Evolutionary conservation across 2,113 vertebrate genomes (phyloP), one percentile per base, ranked within the genome.

Genomic region (Raphicerus campestris): DNA sequence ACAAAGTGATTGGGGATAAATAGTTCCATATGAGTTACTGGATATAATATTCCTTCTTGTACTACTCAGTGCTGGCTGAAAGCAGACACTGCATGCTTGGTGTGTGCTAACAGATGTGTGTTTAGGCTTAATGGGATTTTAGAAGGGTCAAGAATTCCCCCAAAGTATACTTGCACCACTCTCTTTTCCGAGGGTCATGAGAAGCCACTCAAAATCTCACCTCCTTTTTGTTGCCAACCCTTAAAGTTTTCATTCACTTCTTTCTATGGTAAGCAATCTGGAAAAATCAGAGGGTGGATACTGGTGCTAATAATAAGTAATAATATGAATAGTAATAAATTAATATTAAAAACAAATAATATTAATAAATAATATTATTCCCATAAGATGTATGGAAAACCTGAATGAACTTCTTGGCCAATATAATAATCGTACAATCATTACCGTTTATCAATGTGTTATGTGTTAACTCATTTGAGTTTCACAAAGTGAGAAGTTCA

Each of bases 1-100:
- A 97, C 96, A 96, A 96, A 98, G 95, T 98, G 97, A 98, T 97
- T 97, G 97, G 93, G 81, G 90, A 96, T 98, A 98, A 98, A 97
- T 96, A 96, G 97, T 98, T 98, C 98, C 98, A 98, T 98, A 97
- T 98, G 98, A 96, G 91, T 97, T 96, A 89, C 89, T 96, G 97
- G 95, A 94, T 98, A 96, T 96, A 97, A 96, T 97, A 97, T 98
- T 97, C 94, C 70, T 97, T 82, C 97, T 98, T 97, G 92, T 96
- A 56, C 94, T 83, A 13, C 90, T 96, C 94, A 89, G 42, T 53
- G 85, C 94, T 95, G 94, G 88, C 90, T 93, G 95, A 88, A 95
- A 98, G 96, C 63, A 66, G 90, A 96, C 92, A 82, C 97, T 73
- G 49, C 91, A 81, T 87, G 95, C 94, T 94, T 73, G 86, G 77